Evolutionary conservation across 2,113 vertebrate genomes (phyloP).

Genomic region (Pogonocichla stellata): DNA sequence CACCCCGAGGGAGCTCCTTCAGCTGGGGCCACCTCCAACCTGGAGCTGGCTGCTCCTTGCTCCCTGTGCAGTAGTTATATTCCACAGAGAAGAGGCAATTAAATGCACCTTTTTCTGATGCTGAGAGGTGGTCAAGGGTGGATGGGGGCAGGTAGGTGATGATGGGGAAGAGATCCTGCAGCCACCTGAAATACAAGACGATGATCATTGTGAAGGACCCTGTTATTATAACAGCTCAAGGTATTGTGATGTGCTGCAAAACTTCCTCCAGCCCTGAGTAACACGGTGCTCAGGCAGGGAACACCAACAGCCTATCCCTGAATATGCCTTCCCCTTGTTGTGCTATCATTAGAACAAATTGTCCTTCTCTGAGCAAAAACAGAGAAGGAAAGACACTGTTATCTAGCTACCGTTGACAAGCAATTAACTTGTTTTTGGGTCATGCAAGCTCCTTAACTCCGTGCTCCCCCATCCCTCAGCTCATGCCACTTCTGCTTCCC

Average conservation of each 20-base stretch:
- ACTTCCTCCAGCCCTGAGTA: neutral
- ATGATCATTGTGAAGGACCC: neutral
- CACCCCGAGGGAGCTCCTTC: neutral
- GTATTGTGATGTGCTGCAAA: neutral
- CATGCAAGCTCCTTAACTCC: neutral
- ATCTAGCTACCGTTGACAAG: conserved; percentile 26
- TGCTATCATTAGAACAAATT: conserved; percentile 26
- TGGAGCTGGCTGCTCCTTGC: neutral
- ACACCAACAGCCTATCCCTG: neutral
- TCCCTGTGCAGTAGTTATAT: neutral
- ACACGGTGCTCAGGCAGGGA: neutral
- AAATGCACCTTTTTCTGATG: neutral
- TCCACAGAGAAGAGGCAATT: neutral
- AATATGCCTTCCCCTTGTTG: neutral
- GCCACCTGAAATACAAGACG: neutral
- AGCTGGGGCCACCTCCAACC: neutral
- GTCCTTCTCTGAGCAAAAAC: conserved; percentile 1
- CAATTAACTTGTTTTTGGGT: neutral
- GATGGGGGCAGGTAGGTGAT: neutral
- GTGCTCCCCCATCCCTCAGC: neutral
- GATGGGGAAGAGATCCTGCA: neutral
- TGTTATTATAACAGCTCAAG: neutral
- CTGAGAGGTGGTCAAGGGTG: neutral
- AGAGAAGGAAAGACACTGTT: neutral
- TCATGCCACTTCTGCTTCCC: neutral